Evolutionary conservation across 2,113 vertebrate species (phyloP), one percentile per base, ranked within the genome.

Genomic region (Rhinogobius similis): DNA sequence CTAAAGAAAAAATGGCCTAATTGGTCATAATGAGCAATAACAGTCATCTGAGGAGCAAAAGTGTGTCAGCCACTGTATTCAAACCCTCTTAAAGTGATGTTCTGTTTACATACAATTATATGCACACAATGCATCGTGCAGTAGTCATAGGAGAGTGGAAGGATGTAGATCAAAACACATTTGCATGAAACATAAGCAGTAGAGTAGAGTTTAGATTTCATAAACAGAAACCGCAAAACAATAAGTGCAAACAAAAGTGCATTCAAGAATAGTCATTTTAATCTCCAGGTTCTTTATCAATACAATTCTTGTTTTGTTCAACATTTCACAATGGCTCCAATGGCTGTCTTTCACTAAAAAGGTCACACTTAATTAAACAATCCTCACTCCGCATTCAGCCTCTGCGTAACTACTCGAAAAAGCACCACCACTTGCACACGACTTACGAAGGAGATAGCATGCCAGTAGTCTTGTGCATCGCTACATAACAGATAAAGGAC

Each of bases 261-360:
- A 14, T 66, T 83, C 87, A 82, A 68, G 87, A 83, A 23, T 20
- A 68, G n/a, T 50, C 10, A 59, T 67, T 26, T 32, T 48, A 10
- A 58, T 62, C 70, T 68, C 20, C 4, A 77, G 12, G 23, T 12
- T 29, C 27, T 62, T 26, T 64, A 58, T 63, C 52, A 59, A 26
- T 27, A 63, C 36, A 24, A 4, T 13, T 10, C 21, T 10, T 26
- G 52, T 55, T 68, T 36, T 10, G 41, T 20, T 67, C 16, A 32
- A 1, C n/a, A n/a, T 81, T 87, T 78, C 74, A 70, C 68, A 76
- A 79, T 20, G 46, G 23, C 18, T 32, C 11, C 44, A 43, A 29
- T 46, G 70, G 39, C 50, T 20, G 50, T 48, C 68, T 69, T 46
- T 67, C 36, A 59, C 44, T 16, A 18, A 43, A 68, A 39, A 65